Base-by-base conservation (phyloP, 2,888 invertebrate species). In the Cephus spinipes region DNA sequence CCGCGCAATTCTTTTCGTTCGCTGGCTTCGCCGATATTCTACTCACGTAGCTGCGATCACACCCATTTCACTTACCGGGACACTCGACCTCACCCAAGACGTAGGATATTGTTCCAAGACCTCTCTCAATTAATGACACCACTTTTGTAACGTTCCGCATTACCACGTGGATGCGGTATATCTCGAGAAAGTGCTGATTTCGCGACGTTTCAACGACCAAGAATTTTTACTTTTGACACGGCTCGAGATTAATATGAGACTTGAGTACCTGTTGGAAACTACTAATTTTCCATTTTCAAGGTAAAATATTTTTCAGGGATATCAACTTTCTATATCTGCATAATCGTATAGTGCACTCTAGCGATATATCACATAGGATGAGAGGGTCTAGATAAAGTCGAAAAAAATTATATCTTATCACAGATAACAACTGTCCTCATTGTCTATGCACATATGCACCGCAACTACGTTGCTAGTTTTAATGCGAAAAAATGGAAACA, bases 1-100 rank as follows among this genome's bases (percentile, higher is more conserved):
- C 85, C 35, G 80, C 80, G 77, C 68, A 76, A 83, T 81, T 81
- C 82, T 81, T 84, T 87, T 84, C 83, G 83, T 80, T 84, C 78
- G 82, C 79, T 77, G 82, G 55, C 23, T 55, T 55, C 55, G 55
- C 55, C 55, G 74, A 77, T 79, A 87, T 87, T 87, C 88, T 77
- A 71, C 83, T 87, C 88, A 88, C 87, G 87, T 87, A 55, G 9
- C 9, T 55, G 55, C 55, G 23, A 55, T 55, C 55, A 55, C 55
- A 55, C 55, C 55, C 55, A 55, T 55, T 55, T 55, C 55, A 55
- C 55, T 55, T 55, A 55, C 55, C 23, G 55, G 55, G 55, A 55
- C 55, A 23, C 55, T 55, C 23, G 23, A 55, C 55, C 23, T 55
- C 23, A 55, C 23, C 55, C 55, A 55, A 23, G 23, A 55, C 23